Evolutionary conservation across 2,888 invertebrate species (phyloP), one percentile per base, ranked within the genome.

Genomic region (Troides aeacus): DNA sequence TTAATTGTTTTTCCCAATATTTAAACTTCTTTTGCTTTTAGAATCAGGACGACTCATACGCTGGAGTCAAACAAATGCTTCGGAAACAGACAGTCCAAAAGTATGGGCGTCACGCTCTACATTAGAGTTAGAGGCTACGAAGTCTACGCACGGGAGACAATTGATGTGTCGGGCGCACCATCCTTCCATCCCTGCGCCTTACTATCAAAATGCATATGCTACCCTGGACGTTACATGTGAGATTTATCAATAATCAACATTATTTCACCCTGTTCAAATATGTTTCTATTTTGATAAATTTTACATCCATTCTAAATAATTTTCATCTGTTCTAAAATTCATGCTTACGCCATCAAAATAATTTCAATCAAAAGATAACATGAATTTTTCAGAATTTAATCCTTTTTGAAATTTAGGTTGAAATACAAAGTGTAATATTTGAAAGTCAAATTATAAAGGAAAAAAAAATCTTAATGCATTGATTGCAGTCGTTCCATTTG

Each of bases 221-320:
- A 94, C 96, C 81, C 93, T 97, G 73, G 97, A 97, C 88, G 96
- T 97, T 66, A 96, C 96, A 88, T 97, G 97, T 97, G 89, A 96
- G 97, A 96, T 56, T 50, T 50, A 12, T 3, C 12, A 50, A 50
- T 50, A 50, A 15, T 50, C 15, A 50, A 6, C 2, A 39, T 15
- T 17, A 15, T 50, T 3, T 24, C 24, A 24, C 24, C 24, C 24
- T 24, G 24, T 24, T 24, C 24, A 24, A 24, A 24, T 24, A 24
- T 24, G 24, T 24, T 24, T 2, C 24, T 24, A 24, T 39, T 39
- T 39, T 6, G 39, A 39, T 39, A 0, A 39, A 39, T 8, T 39
- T 39, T 6, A 39, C 6, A 39, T 8, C 39, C 39, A 6, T 2
- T 6, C 5, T 39, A 8, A 39, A 39, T 39, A 6, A 8, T 39